A percentile compares a stretch with the other conserved stretches of the same genome.
Conservation (phyloP, 2,113 vertebrate species). For the pig (Sus scrofa) region DNA sequence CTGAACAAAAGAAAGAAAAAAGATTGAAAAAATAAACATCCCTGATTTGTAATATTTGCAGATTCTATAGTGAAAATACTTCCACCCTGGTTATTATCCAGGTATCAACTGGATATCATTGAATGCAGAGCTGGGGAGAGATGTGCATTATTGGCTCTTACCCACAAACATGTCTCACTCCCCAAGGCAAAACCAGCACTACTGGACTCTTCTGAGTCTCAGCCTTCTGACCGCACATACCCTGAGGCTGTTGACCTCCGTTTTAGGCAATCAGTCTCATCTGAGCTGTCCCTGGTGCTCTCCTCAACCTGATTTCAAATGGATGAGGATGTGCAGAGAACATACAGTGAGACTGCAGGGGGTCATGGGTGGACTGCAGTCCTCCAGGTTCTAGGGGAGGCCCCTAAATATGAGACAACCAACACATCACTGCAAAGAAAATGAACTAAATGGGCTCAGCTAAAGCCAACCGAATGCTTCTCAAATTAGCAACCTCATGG, state of each 20-base stretch:
- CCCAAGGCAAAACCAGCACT: not conserved
- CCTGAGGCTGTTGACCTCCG: not conserved
- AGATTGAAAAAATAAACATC: not conserved
- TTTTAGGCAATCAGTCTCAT: not conserved
- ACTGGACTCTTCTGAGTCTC: not conserved
- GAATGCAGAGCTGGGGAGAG: conserved; percentile 6
- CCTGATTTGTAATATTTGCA: conserved; percentile 25
- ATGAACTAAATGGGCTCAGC: not conserved
- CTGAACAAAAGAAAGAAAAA: conserved; percentile 51
- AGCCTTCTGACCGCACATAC: not conserved
- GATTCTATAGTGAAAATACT: conserved; percentile 38
- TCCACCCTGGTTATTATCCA: not conserved
- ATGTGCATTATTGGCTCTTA: not conserved
- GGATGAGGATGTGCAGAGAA: not conserved
- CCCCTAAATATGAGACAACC: not conserved
- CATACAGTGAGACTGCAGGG: not conserved
- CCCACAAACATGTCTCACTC: not conserved
- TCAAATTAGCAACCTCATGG: conserved; percentile 39
- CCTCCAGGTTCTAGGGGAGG: not conserved
- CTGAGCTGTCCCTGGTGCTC: not conserved
- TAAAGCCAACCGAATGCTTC: conserved; percentile 40
- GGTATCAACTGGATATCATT: not conserved
- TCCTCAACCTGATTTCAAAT: not conserved
- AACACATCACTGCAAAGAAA: conserved; percentile 10
- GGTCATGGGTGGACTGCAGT: not conserved